Percentiles rank a stretch among this genome's conserved stretches.
Evolutionary conservation across 2,797 vertebrate genomes (phyloP).

Genomic region (Acestrorhynchus altus): DNA sequence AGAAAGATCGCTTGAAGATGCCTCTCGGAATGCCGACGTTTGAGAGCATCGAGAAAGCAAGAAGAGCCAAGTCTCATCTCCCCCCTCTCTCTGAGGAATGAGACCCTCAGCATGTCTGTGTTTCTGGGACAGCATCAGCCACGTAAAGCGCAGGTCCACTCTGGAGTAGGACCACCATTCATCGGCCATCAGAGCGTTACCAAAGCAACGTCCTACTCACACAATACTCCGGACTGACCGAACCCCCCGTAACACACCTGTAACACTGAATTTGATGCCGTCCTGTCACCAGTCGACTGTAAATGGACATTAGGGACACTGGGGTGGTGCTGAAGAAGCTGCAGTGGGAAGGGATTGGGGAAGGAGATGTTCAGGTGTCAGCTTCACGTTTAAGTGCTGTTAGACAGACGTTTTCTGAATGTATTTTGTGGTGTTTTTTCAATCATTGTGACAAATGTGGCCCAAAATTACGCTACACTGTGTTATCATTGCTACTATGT

Average conservation of each 20-base stretch:
- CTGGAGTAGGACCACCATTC: background rate
- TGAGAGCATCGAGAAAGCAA: constrained; percentile 86
- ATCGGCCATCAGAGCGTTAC: background rate
- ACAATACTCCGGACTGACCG: too few relatives aligned
- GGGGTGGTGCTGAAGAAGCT: too few relatives aligned
- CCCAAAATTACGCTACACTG: too few relatives aligned
- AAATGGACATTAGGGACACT: too few relatives aligned
- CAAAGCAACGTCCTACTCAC: background rate
- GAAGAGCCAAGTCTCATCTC: constrained; percentile 79
- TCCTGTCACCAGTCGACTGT: too few relatives aligned
- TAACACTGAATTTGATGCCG: too few relatives aligned
- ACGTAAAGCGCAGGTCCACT: too few relatives aligned
- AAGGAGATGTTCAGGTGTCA: background rate
- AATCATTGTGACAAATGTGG: too few relatives aligned
- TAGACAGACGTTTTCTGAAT: background rate
- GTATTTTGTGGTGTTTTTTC: background rate
- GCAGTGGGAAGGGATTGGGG: background rate
- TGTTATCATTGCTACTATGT: too few relatives aligned
- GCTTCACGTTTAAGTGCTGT: background rate
- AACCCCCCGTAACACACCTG: too few relatives aligned
- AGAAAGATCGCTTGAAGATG: constrained; percentile 76
- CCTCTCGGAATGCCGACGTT: constrained; percentile 83
- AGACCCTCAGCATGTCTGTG: constrained; percentile 17
- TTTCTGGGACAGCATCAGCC: background rate
- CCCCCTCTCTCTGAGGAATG: constrained; percentile 79